These are phyloP conservation scores for Triplophysa tibetana DNA, from an alignment of 2,113 vertebrate species.

Conservation along the genomic window DNA sequence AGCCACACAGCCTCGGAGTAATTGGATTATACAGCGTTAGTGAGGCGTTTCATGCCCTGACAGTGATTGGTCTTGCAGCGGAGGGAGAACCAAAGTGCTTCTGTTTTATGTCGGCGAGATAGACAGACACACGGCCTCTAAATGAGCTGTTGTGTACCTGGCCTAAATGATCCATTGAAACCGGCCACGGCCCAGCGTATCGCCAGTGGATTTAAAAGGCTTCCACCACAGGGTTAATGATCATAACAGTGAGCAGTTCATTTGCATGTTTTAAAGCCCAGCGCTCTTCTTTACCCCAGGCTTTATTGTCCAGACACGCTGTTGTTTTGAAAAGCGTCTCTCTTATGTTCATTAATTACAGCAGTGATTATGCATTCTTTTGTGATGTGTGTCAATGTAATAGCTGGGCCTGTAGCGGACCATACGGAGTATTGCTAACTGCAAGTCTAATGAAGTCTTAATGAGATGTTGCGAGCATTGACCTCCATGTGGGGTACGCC, in stretches of 20 bases:
- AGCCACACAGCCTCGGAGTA: constrained; percentile 19
- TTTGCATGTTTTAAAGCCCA: constrained; percentile 28
- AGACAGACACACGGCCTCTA: constrained; percentile 29
- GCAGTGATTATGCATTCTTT: constrained; percentile 42
- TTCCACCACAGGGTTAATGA: constrained; percentile 42
- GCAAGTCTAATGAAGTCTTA: constrained; percentile 45
- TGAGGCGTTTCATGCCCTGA: constrained; percentile 36
- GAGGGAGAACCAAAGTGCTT: constrained; percentile 30
- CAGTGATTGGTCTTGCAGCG: constrained; percentile 10
- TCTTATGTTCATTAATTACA: constrained; percentile 47
- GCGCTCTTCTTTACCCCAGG: not conserved
- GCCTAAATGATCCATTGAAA: constrained; percentile 41
- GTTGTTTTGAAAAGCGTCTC: constrained; percentile 32
- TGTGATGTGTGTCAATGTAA: constrained; percentile 17
- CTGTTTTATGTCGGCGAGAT: constrained; percentile 26
- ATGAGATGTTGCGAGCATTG: constrained; percentile 1
- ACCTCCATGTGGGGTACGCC: not conserved
- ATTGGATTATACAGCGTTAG: constrained; percentile 39
- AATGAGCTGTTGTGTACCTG: constrained; percentile 36
- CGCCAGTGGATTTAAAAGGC: constrained; percentile 12
- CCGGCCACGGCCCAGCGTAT: constrained; percentile 8
- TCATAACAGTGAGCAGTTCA: constrained; percentile 21
- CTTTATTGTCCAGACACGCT: constrained; percentile 4
- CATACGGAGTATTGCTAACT: not conserved
- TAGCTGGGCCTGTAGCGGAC: constrained; percentile 3